Evolutionary conservation across 2,888 invertebrate species (phyloP).

Genomic region (Meteorus cinctellus): DNA sequence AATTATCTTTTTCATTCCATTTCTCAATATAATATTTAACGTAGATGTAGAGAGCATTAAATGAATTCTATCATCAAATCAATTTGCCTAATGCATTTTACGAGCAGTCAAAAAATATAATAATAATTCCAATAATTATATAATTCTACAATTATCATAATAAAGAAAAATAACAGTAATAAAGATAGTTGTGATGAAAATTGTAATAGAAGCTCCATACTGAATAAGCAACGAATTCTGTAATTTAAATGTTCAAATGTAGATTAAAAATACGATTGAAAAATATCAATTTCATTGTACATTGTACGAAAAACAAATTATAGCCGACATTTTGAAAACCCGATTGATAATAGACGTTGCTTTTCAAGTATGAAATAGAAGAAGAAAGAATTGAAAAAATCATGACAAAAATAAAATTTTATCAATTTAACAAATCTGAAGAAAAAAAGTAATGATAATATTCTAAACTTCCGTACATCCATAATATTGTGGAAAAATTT

Average conservation of each 20-base stretch:
- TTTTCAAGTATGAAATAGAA: not conserved
- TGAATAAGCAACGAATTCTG: not conserved
- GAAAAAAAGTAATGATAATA: slow-evolving; percentile 12
- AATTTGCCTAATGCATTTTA: not conserved
- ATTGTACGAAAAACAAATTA: no score
- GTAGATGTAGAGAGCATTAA: slow-evolving; percentile 30
- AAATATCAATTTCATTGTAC: no score
- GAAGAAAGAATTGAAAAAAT: slow-evolving; percentile 19
- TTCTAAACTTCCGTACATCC: not conserved
- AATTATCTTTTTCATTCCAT: not conserved
- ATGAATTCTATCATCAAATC: not conserved
- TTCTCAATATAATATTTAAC: not conserved
- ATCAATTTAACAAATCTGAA: slow-evolving; percentile 39
- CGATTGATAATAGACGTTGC: not conserved
- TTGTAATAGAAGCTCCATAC: not conserved
- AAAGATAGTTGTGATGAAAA: not conserved
- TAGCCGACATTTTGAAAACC: no score
- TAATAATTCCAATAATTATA: not conserved
- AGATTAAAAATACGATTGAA: no score
- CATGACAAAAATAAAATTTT: slow-evolving; percentile 52
- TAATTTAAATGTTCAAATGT: no score
- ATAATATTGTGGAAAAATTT: not conserved
- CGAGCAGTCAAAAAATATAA: not conserved
- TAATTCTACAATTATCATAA: not conserved
- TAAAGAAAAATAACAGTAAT: not conserved